Conservation (phyloP, 2,797 vertebrate genomes). For the Ptychobarbus kaznakovi region DNA sequence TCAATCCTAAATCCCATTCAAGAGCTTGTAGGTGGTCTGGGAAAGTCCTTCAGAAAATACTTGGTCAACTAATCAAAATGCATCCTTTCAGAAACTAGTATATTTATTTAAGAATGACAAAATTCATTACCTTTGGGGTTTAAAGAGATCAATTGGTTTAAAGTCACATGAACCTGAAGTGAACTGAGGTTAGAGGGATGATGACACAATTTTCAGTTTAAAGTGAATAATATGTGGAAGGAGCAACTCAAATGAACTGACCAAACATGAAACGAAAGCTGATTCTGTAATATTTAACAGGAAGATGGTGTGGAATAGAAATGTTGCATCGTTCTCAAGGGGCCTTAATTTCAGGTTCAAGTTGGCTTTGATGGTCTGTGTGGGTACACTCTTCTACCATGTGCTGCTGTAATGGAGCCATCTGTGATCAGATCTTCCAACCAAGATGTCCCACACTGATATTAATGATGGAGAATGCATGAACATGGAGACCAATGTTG, state of each 20-base stretch:
- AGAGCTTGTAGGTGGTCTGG: conserved; percentile 12
- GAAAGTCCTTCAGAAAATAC: not conserved
- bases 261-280: not conserved
- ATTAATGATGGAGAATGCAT: conserved; percentile 42
- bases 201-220: conserved; percentile 9
- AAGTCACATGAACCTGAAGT: not conserved
- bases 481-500: conserved; percentile 35
- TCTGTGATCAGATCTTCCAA: conserved; percentile 42
- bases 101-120: not conserved
- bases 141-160: not conserved
- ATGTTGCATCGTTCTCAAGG: conserved; percentile 14
- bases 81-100: not conserved
- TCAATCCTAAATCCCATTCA: conserved; percentile 17
- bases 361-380: conserved; percentile 38
- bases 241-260: not conserved
- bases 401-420: conserved; percentile 39
- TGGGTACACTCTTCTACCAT: conserved; percentile 19
- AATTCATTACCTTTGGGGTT: not conserved
- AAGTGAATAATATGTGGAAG: conserved; percentile 1
- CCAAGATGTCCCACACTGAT: conserved; percentile 31
- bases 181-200: not conserved
- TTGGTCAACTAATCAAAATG: conserved; percentile 7
- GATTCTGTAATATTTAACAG: conserved; percentile 9
- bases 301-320: conserved; percentile 12
- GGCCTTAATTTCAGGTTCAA: conserved; percentile 31